Conservation (phyloP, 2,888 invertebrate species). For the Noctuana brunneofusca region DNA sequence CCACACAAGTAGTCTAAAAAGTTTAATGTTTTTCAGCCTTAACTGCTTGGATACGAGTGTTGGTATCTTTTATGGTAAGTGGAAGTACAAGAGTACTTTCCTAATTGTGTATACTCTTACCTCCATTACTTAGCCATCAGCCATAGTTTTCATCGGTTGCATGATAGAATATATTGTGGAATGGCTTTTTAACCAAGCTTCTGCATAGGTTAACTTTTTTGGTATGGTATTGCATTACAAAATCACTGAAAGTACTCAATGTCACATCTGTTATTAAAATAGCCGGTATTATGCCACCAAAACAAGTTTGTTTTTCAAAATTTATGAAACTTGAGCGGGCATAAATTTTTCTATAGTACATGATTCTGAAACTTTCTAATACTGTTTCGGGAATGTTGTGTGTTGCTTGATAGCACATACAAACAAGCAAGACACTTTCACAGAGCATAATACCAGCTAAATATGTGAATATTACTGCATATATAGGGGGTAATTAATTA, state of each 20-base stretch:
- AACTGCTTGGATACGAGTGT: constrained; percentile 78
- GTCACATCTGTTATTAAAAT: constrained; percentile 10
- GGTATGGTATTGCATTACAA: constrained; percentile 16
- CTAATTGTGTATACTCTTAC: constrained; percentile 55
- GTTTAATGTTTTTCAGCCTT: constrained; percentile 80
- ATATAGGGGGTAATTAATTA: neutral
- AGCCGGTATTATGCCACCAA: constrained; percentile 16
- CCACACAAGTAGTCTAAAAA: constrained; percentile 60
- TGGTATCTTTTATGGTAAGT: constrained; percentile 80
- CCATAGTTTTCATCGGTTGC: constrained; percentile 36
- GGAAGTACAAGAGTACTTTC: constrained; percentile 77
- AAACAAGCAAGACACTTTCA: neutral
- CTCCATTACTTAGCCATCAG: constrained; percentile 45
- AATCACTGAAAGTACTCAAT: constrained; percentile 2
- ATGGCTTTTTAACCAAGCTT: constrained; percentile 37
- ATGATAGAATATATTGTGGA: constrained; percentile 27
- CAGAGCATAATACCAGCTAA: neutral
- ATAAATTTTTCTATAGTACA: neutral
- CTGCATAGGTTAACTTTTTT: constrained; percentile 15
- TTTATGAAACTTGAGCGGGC: neutral
- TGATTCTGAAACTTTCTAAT: neutral
- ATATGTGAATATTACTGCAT: neutral
- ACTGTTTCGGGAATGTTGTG: neutral
- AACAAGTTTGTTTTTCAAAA: constrained; percentile 8
- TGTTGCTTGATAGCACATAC: constrained; percentile 4